Evolutionary conservation across 30 jellyfish, hydroid and myxozoan genomes (phyloP).

Genomic region (Cassiopea andromeda): DNA sequence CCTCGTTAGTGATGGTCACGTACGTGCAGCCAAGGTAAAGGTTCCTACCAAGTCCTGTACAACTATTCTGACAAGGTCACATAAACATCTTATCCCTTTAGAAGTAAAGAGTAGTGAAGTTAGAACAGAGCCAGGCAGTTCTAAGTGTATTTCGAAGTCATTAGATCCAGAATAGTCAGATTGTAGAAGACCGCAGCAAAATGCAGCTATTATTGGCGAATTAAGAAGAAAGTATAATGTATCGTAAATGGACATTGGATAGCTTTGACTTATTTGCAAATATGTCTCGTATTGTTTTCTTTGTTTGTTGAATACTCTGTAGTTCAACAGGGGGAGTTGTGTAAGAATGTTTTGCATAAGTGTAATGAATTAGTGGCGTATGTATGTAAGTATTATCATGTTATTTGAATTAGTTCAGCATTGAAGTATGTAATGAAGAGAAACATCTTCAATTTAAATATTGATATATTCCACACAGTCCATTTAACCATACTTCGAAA

Average conservation of each 20-base stretch:
- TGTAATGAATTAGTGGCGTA: not conserved
- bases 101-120: conserved; percentile 29
- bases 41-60: conserved; percentile 22
- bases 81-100: conserved; percentile 30
- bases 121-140: not conserved
- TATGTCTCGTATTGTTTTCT: not conserved
- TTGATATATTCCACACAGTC: too few relatives aligned
- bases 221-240: conserved; percentile 12
- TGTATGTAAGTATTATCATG: too few relatives aligned
- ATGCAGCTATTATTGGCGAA: conserved; percentile 22
- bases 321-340: conserved; percentile 28
- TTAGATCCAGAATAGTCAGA: conserved; percentile 6
- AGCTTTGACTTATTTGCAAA: not conserved
- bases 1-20: conserved; percentile 7
- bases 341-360: not conserved
- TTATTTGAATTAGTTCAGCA: too few relatives aligned
- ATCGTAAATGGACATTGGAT: not conserved
- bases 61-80: conserved; percentile 9
- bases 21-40: conserved; percentile 38
- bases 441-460: too few relatives aligned
- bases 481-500: too few relatives aligned
- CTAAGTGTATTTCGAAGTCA: not conserved
- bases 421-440: too few relatives aligned
- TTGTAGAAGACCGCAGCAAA: not conserved
- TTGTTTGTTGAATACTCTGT: not conserved